These are phyloP conservation scores for Dryadula phaetusa DNA, from an alignment of 2,888 invertebrate species.

Conservation along the genomic window DNA sequence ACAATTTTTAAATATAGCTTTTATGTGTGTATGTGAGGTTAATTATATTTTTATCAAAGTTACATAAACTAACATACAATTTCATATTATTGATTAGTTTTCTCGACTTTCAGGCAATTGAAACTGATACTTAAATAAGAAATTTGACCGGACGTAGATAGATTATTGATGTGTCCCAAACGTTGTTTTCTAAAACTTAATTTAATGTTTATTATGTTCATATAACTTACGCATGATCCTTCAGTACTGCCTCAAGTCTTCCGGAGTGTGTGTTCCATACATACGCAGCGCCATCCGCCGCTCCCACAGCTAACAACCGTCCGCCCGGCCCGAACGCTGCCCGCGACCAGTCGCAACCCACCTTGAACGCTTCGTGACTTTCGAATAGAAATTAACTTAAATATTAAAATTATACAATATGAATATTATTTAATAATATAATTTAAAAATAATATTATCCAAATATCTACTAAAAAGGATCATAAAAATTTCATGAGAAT, in stretches of 20 bases:
- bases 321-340: constrained; percentile 97
- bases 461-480: neutral
- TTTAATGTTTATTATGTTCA: too few relatives aligned
- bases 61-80: too few relatives aligned
- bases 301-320: constrained; percentile 95
- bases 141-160: too few relatives aligned
- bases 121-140: too few relatives aligned
- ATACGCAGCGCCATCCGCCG: constrained; percentile 94
- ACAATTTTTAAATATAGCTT: too few relatives aligned
- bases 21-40: too few relatives aligned
- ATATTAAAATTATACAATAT: neutral
- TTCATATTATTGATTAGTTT: too few relatives aligned
- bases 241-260: constrained; percentile 90
- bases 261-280: constrained; percentile 94
- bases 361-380: constrained; percentile 97
- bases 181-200: too few relatives aligned
- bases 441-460: too few relatives aligned
- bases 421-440: neutral
- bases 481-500: constrained; percentile 5
- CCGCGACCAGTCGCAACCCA: constrained; percentile 97
- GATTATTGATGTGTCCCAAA: too few relatives aligned
- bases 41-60: too few relatives aligned
- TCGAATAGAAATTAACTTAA: constrained; percentile 50
- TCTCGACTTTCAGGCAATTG: too few relatives aligned
- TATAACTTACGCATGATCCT: constrained; percentile 90